Percentiles rank a stretch among this genome's conserved stretches.
Evolutionary conservation across 92 coral and sea anemone genomes (phyloP).

Genomic region (Zoanthus gigantus): DNA sequence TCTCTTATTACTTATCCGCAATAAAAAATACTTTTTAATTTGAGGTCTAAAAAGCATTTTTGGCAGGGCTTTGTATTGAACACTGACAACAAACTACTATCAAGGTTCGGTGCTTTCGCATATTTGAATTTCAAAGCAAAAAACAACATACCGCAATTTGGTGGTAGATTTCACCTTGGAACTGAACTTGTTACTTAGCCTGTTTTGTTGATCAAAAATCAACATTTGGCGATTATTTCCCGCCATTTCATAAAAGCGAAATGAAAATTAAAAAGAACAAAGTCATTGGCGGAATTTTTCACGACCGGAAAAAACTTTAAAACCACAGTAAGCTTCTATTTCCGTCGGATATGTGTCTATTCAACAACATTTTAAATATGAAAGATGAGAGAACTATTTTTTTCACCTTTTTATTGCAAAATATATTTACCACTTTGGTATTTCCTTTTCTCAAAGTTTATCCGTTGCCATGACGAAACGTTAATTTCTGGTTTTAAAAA

Average conservation of each 20-base stretch:
- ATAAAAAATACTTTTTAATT: neutral
- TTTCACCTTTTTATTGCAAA: neutral
- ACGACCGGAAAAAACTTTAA: slow-evolving; percentile 40
- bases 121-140: slow-evolving; percentile 11
- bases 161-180: slow-evolving; percentile 11
- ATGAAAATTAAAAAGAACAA: neutral
- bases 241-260: slow-evolving; percentile 12
- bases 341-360: slow-evolving; percentile 8
- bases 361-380: slow-evolving; percentile 11
- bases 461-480: slow-evolving; percentile 37
- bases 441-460: slow-evolving; percentile 21
- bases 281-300: slow-evolving; percentile 29
- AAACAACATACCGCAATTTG: slow-evolving; percentile 9
- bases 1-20: neutral
- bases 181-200: neutral
- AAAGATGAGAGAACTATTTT: neutral
- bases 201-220: neutral
- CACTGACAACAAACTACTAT: neutral
- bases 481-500: slow-evolving; percentile 1
- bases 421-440: slow-evolving; percentile 28
- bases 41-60: neutral
- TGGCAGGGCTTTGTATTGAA: neutral
- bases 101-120: slow-evolving; percentile 32
- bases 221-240: slow-evolving; percentile 5
- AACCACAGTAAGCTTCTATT: slow-evolving; percentile 13